These are phyloP conservation scores for Rhynchotus rufescens DNA, from an alignment of 2,797 vertebrate species.

Conservation along the genomic window DNA sequence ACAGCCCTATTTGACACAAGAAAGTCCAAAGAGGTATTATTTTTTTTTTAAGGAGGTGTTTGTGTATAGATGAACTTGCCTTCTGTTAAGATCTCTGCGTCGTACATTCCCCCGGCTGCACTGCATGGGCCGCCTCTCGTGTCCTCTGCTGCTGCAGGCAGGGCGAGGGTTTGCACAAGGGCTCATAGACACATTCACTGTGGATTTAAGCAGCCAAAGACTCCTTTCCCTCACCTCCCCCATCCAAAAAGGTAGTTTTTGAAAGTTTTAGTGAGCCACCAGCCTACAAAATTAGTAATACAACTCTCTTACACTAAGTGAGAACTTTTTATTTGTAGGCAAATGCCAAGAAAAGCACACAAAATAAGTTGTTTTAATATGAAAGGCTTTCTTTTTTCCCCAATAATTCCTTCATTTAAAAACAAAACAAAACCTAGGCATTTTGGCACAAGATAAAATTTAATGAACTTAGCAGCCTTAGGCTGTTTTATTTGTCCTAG, in stretches of 20 bases:
- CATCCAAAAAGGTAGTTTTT: not conserved
- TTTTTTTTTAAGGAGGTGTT: not conserved
- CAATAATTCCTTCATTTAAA: slow-evolving; percentile 5
- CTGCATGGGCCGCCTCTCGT: accelerated
- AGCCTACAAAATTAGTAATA: not conserved
- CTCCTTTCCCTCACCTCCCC: not conserved
- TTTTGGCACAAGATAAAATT: slow-evolving; percentile 23
- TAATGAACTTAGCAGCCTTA: not conserved
- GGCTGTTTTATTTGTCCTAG: not conserved
- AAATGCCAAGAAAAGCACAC: not conserved
- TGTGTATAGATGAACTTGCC: not conserved
- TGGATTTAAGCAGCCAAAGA: not conserved
- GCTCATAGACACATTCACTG: not conserved
- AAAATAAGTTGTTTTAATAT: slow-evolving; percentile 31
- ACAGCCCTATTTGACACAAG: accelerated
- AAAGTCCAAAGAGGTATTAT: not conserved
- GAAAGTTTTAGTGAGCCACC: not conserved
- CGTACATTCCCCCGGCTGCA: not conserved
- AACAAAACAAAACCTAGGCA: not conserved
- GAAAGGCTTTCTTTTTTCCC: not conserved
- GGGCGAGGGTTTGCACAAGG: not conserved
- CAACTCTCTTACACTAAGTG: not conserved
- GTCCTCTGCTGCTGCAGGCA: not conserved
- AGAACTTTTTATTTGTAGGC: not conserved
- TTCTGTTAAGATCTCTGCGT: not conserved